Conservation (phyloP, 2,888 invertebrate genomes). For the Limnephilus lunatus region DNA sequence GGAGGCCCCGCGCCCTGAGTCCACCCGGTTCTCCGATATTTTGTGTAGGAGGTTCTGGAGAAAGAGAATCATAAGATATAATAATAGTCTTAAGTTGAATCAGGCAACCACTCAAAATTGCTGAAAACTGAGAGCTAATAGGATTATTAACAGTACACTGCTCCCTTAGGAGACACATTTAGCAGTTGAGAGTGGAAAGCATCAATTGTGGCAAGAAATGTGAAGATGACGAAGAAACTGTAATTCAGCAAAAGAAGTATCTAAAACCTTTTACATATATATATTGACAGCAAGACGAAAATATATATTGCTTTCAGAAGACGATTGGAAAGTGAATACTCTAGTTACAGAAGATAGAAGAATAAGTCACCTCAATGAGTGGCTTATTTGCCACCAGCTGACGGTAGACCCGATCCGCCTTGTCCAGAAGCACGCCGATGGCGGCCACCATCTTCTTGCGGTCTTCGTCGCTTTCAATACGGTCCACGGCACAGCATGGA, state of each 20-base stretch:
- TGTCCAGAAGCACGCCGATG: slow-evolving; percentile 93
- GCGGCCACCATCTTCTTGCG: slow-evolving; percentile 95
- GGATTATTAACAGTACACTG: too few species aligned
- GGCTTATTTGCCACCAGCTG: slow-evolving; percentile 94
- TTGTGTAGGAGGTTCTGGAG: slow-evolving; percentile 85
- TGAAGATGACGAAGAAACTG: too few species aligned
- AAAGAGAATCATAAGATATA: slow-evolving; percentile 6
- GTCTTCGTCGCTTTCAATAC: slow-evolving; percentile 97
- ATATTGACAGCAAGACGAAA: too few species aligned
- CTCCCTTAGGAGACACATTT: too few species aligned
- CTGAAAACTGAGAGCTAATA: too few species aligned
- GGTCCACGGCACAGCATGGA: slow-evolving; percentile 97
- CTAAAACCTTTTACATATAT: too few species aligned
- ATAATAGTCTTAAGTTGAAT: not conserved
- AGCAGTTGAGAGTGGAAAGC: too few species aligned
- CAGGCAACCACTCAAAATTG: too few species aligned
- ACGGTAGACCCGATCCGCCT: slow-evolving; percentile 95
- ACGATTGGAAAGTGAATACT: not conserved
- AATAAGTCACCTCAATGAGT: slow-evolving; percentile 83
- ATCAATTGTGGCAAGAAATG: not conserved
- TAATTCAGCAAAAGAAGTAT: too few species aligned
- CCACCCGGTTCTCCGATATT: slow-evolving; percentile 91
- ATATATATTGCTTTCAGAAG: too few species aligned
- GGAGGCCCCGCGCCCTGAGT: slow-evolving; percentile 77
- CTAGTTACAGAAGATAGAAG: not conserved